Conservation (phyloP, 2,888 invertebrate species). For the Cerastoderma edule region DNA sequence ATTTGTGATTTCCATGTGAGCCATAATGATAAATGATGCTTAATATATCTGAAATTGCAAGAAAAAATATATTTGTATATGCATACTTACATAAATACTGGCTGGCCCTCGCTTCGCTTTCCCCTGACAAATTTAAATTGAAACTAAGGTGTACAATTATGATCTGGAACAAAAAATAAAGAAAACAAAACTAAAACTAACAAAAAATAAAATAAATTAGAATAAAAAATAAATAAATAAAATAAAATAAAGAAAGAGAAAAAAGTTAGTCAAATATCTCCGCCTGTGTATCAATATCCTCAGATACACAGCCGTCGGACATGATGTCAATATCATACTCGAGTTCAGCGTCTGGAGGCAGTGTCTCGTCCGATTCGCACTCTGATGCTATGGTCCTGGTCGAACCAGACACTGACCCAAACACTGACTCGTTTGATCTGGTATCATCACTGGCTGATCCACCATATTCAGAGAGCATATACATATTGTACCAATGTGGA, state of each 20-base stretch:
- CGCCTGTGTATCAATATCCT: not conserved
- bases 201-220: too few relatives aligned
- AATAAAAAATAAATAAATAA: not conserved
- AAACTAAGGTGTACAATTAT: not conserved
- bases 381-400: not conserved
- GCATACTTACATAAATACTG: conserved; percentile 1
- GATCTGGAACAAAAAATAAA: not conserved
- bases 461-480: not conserved
- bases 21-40: not conserved
- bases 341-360: not conserved
- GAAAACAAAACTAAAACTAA: not conserved
- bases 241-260: not conserved
- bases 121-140: not conserved
- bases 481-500: not conserved
- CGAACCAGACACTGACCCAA: not conserved
- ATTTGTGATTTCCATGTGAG: not conserved
- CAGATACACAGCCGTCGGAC: not conserved
- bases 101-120: not conserved
- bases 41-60: not conserved
- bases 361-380: not conserved
- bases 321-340: not conserved
- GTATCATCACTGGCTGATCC: conserved; percentile 1
- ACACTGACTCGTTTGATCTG: not conserved
- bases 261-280: not conserved
- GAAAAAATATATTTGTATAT: not conserved